Evolutionary conservation across 2,888 invertebrate genomes (phyloP).

Genomic region (Pogonocherus hispidulus): DNA sequence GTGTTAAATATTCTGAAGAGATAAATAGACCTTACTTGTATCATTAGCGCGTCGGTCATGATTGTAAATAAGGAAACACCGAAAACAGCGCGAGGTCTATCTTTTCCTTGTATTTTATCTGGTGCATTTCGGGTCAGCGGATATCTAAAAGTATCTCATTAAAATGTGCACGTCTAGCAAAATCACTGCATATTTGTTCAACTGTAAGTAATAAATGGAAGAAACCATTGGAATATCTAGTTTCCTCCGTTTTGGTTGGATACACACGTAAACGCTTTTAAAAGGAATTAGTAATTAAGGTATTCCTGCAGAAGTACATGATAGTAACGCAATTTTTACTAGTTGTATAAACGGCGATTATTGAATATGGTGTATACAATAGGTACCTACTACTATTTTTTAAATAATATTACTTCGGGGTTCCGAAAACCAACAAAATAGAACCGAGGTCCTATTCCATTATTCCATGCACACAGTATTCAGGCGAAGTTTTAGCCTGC

Average conservation of each 20-base stretch:
- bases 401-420: too few species aligned
- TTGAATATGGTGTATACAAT: too few species aligned
- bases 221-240: slow-evolving; percentile 14
- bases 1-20: background rate
- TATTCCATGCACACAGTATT: too few species aligned
- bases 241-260: slow-evolving; percentile 14
- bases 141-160: slow-evolving; percentile 20
- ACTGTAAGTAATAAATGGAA: slow-evolving; percentile 25
- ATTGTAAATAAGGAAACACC: background rate
- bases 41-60: background rate
- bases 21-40: background rate
- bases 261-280: background rate
- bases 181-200: slow-evolving; percentile 13
- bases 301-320: too few species aligned
- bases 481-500: too few species aligned
- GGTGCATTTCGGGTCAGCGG: slow-evolving; percentile 16
- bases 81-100: slow-evolving; percentile 11
- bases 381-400: too few species aligned
- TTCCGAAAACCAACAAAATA: too few species aligned
- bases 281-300: too few species aligned
- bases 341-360: too few species aligned
- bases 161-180: slow-evolving; percentile 13
- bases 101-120: slow-evolving; percentile 15
- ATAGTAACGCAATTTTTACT: too few species aligned
- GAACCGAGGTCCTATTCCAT: too few species aligned